Percentiles rank a stretch among this genome's conserved stretches.
phyloP scores from a whole-genome alignment of 2,113 vertebrate genomes.

The Corynorhinus townsendii region DNA sequence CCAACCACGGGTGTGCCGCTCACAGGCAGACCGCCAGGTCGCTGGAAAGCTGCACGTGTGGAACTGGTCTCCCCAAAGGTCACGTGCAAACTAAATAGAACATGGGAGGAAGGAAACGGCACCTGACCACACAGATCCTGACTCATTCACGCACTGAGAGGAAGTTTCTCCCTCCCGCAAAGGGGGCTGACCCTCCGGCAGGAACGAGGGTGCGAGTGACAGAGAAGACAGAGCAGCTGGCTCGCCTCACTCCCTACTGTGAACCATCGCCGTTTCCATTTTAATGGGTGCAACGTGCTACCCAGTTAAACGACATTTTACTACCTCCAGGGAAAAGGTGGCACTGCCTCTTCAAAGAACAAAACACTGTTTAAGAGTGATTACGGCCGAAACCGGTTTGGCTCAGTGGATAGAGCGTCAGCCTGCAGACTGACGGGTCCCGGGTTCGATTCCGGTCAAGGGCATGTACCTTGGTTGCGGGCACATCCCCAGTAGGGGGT shows the following conservation, averaged over 20 bases:
- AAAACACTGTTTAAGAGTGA: background rate
- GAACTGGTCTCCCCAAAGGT: background rate
- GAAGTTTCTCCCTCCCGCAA: background rate
- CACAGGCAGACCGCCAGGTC: background rate
- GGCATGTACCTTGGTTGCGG: too few species aligned
- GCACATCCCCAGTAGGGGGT: too few species aligned
- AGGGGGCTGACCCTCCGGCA: background rate
- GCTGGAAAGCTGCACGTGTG: background rate
- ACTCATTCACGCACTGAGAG: background rate
- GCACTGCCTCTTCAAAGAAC: background rate
- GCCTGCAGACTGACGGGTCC: too few species aligned
- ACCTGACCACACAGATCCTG: background rate
- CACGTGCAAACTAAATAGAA: background rate
- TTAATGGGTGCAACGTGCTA: background rate
- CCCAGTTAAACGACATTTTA: background rate
- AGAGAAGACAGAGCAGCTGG: background rate
- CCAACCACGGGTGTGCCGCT: background rate
- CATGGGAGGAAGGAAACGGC: background rate
- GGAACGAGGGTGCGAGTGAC: background rate
- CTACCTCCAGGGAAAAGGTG: background rate
- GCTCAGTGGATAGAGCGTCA: too few species aligned
- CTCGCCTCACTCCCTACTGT: background rate
- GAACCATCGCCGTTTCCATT: background rate
- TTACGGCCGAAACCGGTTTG: too few species aligned
- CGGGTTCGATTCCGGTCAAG: too few species aligned